phyloP scores from a whole-genome alignment of 1,140 invertebrate genomes.

The Atopsyche davidsoni region DNA sequence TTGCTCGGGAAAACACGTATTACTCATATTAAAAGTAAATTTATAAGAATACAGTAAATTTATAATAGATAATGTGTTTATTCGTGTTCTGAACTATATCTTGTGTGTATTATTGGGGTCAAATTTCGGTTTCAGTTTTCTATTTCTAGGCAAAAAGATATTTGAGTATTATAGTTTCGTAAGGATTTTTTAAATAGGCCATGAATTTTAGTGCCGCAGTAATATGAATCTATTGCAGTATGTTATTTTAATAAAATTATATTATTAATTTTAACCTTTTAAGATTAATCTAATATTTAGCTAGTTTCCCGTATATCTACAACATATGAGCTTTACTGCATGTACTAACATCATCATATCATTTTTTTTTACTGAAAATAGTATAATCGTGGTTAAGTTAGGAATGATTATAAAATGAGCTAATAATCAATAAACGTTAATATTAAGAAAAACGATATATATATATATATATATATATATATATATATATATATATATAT shows the following conservation, averaged over 20 bases:
- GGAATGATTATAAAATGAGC: background rate
- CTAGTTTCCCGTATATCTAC: background rate
- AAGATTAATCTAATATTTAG: background rate
- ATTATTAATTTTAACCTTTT: background rate
- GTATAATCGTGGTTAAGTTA: background rate
- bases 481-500: slow-evolving; percentile 5
- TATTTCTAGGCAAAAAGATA: too few species aligned
- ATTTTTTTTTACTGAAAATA: background rate
- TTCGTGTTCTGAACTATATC: too few species aligned
- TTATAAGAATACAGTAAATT: background rate
- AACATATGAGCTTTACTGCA: background rate
- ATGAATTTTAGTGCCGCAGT: background rate
- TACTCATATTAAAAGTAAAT: too few species aligned
- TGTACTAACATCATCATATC: background rate
- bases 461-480: slow-evolving; percentile 5
- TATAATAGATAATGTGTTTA: background rate
- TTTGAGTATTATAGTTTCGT: too few species aligned
- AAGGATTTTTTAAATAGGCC: background rate
- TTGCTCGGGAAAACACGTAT: too few species aligned
- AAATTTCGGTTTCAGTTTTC: too few species aligned
- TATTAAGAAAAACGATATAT: background rate
- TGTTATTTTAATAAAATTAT: too few species aligned
- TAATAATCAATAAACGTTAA: background rate
- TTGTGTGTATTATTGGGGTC: too few species aligned
- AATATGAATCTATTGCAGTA: background rate